Base-by-base conservation (phyloP, 2,797 vertebrate species). In the Poeciliopsis presidionis region DNA sequence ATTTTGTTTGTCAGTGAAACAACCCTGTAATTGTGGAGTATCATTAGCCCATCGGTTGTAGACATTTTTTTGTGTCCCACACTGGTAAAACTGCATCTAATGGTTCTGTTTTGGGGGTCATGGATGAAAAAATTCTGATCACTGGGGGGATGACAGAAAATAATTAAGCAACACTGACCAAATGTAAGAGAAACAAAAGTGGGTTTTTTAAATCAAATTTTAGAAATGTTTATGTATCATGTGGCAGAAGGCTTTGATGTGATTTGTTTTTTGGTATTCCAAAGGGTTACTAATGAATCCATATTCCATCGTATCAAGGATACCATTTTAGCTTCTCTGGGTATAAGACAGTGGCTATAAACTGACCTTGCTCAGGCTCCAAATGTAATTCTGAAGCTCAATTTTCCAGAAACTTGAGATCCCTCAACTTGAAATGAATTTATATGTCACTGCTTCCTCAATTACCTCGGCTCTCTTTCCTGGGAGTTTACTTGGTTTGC, bases 401-500 rank as follows among this genome's bases (percentile, higher is more conserved):
- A 47, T 78, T 78, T 82, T 74, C 72, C 51, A 76, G 86, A 89
- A 86, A 77, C 55, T 75, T 79, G 13, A 76, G 28, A 79, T 78
- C 72, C 53, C 72, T 86, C 43, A 73, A 61, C 71, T 73, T 76
- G 28, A 88, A 88, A 86, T 81, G 57, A 63, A 88, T 81, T 71
- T 83, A 46, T 75, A 53, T 79, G 80, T 83, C 81, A 84, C 81
- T 82, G 74, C 61, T 73, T 87, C 63, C 85, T 88, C 59, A 86
- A 73, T 88, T 80, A 71, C 76, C 83, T 88, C 76, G 9, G 75
- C 79, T 89, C 83, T 80, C 80, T 77, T 90, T 81, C 80, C 30
- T 47, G 72, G 75, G 76, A 93, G 55, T 88, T 86, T 76, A 85
- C 87, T 90, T 59, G 57, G 74, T 88, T 86, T 87, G 87, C 87